phyloP scores from a whole-genome alignment of 2,888 invertebrate genomes.

The Pollenia griseotomentosa region DNA sequence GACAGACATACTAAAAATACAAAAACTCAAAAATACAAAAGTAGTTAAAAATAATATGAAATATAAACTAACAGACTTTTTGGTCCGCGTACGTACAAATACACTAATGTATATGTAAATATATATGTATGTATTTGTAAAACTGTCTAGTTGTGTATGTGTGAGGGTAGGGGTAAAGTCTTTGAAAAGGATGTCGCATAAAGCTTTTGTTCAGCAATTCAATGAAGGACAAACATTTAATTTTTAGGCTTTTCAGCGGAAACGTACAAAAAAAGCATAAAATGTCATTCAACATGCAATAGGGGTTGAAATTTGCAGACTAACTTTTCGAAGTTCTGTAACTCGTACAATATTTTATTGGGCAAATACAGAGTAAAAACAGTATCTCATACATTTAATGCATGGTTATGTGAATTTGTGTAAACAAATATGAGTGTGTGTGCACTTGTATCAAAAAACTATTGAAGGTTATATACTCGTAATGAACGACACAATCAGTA shows the following conservation, averaged over 20 bases:
- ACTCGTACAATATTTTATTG: neutral
- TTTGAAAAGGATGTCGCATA: conserved; percentile 23
- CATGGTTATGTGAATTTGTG: neutral
- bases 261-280: conserved; percentile 46
- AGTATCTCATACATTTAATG: neutral
- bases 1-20: conserved; percentile 13
- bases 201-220: neutral
- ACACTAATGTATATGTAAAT: neutral
- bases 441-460: neutral
- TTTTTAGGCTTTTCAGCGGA: conserved; percentile 40
- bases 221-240: conserved; percentile 50
- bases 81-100: neutral
- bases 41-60: conserved; percentile 18
- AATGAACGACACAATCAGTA: conserved; percentile 41
- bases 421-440: neutral
- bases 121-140: neutral
- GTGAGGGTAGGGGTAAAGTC: neutral
- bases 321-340: conserved; percentile 31
- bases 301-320: conserved; percentile 30
- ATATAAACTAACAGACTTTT: conserved; percentile 1
- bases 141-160: neutral
- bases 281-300: conserved; percentile 35
- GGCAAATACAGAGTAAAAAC: neutral
- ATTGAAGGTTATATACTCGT: conserved; percentile 44
- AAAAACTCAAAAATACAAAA: neutral